These are phyloP conservation scores for Conomelus anceps DNA, from an alignment of 2,888 invertebrate genomes.

Conservation along the genomic window DNA sequence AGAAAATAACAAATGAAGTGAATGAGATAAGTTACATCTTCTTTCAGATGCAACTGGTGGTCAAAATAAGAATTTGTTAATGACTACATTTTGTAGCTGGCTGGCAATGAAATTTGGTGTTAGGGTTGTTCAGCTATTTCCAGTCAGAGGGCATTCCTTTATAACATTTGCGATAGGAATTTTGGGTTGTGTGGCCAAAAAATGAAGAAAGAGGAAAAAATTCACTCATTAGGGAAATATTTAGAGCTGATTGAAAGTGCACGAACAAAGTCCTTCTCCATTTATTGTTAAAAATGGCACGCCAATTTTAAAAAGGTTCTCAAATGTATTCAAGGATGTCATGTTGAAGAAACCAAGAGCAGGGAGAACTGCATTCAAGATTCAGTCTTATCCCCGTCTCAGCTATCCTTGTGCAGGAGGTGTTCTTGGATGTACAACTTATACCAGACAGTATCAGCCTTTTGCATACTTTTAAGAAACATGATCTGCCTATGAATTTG, in stretches of 20 bases:
- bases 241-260: background rate
- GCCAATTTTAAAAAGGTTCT: background rate
- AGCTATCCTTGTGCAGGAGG: constrained; percentile 7
- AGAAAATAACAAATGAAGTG: background rate
- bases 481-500: background rate
- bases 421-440: background rate
- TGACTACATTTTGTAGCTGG: constrained; percentile 16
- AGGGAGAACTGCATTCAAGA: constrained; percentile 12
- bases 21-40: constrained; percentile 10
- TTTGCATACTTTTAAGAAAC: constrained; percentile 15
- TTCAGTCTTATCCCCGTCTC: constrained; percentile 1
- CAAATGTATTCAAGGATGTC: background rate
- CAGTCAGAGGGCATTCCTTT: constrained; percentile 15
- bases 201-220: constrained; percentile 12
- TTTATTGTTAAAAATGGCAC: constrained; percentile 15
- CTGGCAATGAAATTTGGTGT: constrained; percentile 4
- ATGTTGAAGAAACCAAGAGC: background rate
- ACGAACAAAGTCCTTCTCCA: constrained; percentile 5
- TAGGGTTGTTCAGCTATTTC: constrained; percentile 16
- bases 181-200: constrained; percentile 15
- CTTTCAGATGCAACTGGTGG: constrained; percentile 2
- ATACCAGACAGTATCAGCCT: background rate
- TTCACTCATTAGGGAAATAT: constrained; percentile 15
- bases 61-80: constrained; percentile 13
- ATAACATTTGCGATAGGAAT: constrained; percentile 10